A percentile compares a stretch with the other conserved stretches of the same genome.
phyloP scores from a whole-genome alignment of 1,140 invertebrate genomes.

The Alviniconcha marisindica region DNA sequence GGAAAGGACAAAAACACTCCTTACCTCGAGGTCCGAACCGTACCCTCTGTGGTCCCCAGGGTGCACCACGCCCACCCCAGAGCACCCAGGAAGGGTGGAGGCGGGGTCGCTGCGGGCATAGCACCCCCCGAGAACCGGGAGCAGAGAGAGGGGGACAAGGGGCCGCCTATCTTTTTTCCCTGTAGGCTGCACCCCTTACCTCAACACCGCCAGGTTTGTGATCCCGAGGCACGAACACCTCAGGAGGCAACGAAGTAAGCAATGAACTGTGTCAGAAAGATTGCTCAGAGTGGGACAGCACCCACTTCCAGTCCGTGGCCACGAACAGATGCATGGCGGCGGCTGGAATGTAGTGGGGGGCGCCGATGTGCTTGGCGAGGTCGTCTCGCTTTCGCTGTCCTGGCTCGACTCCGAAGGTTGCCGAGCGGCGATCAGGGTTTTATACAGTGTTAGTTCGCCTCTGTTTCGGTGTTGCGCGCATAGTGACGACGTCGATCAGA shows the following conservation, averaged over 20 bases:
- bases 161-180: constrained; percentile 21
- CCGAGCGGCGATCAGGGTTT: neutral
- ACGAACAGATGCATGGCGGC: constrained; percentile 16
- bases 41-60: constrained; percentile 41
- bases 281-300: constrained; percentile 35
- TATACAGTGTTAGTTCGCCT: neutral
- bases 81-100: constrained; percentile 33
- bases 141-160: constrained; percentile 36
- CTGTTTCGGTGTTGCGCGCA: neutral
- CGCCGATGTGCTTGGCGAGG: neutral
- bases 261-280: neutral
- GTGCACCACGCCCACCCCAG: constrained; percentile 32
- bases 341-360: constrained; percentile 21
- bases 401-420: constrained; percentile 9
- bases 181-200: constrained; percentile 7
- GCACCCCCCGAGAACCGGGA: constrained; percentile 39
- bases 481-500: neutral
- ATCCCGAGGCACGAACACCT: constrained; percentile 41
- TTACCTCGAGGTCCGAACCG: constrained; percentile 13
- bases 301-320: constrained; percentile 43
- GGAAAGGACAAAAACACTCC: neutral
- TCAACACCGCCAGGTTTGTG: constrained; percentile 16
- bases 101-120: constrained; percentile 39
- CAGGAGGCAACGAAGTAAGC: constrained; percentile 46
- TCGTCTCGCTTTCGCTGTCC: neutral